phyloP scores from a whole-genome alignment of 2,113 vertebrate species.

The Trichechus manatus region DNA sequence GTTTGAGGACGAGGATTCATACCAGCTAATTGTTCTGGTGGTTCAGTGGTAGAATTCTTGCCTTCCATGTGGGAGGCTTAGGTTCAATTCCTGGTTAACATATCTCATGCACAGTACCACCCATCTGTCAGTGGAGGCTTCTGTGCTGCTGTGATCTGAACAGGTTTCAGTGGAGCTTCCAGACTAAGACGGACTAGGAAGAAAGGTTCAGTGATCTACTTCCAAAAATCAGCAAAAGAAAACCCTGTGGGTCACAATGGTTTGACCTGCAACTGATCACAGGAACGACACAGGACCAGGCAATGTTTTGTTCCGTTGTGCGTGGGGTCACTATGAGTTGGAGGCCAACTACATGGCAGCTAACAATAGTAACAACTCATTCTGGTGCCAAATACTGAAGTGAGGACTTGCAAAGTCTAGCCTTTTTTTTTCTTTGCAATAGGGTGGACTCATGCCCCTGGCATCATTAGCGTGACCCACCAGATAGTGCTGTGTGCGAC shows the following conservation, averaged over 20 bases:
- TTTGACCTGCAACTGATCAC: background rate
- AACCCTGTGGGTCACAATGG: background rate
- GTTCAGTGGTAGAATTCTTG: background rate
- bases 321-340: too few species aligned
- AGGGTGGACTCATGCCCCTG: background rate
- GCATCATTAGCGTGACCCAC: background rate
- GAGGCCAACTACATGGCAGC: too few species aligned
- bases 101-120: background rate
- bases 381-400: background rate
- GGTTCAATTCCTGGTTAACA: background rate
- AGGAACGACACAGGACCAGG: background rate
- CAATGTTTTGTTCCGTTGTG: too few species aligned
- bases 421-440: background rate
- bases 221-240: background rate
- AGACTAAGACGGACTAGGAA: background rate
- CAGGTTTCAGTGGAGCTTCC: background rate
- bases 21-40: background rate
- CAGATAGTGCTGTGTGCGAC: background rate
- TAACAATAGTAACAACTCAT: too few species aligned
- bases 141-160: background rate
- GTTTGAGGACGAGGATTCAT: background rate
- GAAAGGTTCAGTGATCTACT: background rate
- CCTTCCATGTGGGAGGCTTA: background rate
- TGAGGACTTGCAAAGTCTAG: background rate
- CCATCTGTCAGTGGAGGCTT: background rate